Evolutionary conservation across 92 coral and sea anemone genomes (phyloP), one percentile per base, ranked within the genome.

Genomic region (Porites divaricata): DNA sequence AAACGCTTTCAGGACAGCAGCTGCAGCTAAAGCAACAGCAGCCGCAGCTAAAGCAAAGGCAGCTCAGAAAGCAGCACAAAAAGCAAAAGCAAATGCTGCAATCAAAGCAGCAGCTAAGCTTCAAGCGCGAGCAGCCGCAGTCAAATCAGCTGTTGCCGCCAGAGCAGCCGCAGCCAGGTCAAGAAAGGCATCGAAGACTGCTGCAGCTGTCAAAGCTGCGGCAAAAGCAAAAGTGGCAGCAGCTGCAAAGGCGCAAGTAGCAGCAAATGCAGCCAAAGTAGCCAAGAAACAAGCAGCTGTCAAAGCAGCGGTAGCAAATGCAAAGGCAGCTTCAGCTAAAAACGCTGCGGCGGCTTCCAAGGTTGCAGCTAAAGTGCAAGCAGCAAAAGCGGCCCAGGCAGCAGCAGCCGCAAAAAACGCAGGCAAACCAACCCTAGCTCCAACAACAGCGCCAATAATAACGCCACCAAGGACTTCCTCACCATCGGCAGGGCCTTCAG

Each of bases 351-450:
- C 68, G 13, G 66, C 63, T 14, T 80, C 81, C 41, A 67, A 64
- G 67, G 88, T 82, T 17, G 76, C 83, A 28, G 82, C 82, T 50
- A 22, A 66, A 54, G 69, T 75, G 24, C 70, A 65, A 35, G 75
- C 82, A 1, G 81, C 82, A 25, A 63, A 82, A n/a, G 86, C 79
- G 10, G 86, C 86, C 4, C 23, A 63, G 19, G 86, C 72, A 14
- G 86, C 79, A 16, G 79, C 72, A 1, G 72, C 79, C 20, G 79
- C 79, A 23, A 82, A 82, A 73, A 59, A 61, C 66, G 85, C 85
- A 13, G 85, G 85, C 19, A 80, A 80, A 41, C 85, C 85, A n/a
- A 80, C 85, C 41, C 26, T 26, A 20, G 76, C 85, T 80, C 85
- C 85, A 15, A 68, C 66, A 80, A 72, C 66, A 14, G 12, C 53